Percentiles rank a stretch among this genome's conserved stretches.
These are phyloP conservation scores for Halcyon smyrnensis DNA, from an alignment of 2,797 vertebrate genomes.

Conservation along the genomic window DNA sequence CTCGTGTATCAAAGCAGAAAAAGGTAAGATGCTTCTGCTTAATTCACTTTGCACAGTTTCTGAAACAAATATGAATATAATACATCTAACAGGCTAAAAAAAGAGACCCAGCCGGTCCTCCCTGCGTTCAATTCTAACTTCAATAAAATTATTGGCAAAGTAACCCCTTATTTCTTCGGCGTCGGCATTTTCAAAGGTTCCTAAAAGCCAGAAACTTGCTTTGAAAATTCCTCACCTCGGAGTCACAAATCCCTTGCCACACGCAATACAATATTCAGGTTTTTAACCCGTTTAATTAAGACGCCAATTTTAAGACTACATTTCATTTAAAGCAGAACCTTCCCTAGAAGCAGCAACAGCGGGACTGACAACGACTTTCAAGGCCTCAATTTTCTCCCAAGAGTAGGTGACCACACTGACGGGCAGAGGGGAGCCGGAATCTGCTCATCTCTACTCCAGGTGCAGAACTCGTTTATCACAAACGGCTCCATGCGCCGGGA, in stretches of 20 bases:
- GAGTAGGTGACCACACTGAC: rapidly evolving
- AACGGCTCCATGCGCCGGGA: rapidly evolving
- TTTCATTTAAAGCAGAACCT: neutral
- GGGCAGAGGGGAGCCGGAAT: too few species aligned
- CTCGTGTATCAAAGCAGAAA: neutral
- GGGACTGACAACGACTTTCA: neutral
- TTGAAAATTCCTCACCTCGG: neutral
- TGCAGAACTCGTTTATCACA: rapidly evolving
- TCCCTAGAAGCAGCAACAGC: neutral
- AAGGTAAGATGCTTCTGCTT: neutral
- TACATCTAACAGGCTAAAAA: neutral
- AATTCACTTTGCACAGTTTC: neutral
- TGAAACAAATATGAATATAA: neutral
- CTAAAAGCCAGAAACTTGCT: neutral
- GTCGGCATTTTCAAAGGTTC: neutral
- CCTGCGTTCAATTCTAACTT: neutral
- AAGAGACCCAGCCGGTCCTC: too few species aligned
- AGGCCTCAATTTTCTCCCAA: neutral
- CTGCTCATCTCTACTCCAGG: too few species aligned
- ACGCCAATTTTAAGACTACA: neutral
- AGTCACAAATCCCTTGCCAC: neutral
- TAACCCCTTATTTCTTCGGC: neutral
- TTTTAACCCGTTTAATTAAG: neutral
- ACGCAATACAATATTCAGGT: rapidly evolving
- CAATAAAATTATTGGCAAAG: neutral